A percentile compares a stretch with the other conserved stretches of the same genome.
Conservation (phyloP, 1,140 invertebrate genomes). For the Rhyacophila brunnea region DNA sequence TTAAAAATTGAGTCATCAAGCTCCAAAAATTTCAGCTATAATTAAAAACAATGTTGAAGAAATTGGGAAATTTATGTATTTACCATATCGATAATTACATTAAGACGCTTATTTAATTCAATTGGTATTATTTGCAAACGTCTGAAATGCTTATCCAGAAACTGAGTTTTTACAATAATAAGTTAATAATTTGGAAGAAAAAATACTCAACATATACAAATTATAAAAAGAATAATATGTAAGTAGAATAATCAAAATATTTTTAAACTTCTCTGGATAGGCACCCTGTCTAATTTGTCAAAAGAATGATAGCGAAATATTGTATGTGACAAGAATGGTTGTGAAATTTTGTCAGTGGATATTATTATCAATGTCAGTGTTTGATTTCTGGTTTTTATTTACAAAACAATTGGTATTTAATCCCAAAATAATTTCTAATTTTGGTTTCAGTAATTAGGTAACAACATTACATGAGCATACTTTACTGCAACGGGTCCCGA, state of each 20-base stretch:
- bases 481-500: no score
- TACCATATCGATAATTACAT: no score
- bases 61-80: no score
- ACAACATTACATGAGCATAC: no score
- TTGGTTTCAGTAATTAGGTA: no score
- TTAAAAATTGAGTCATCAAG: no score
- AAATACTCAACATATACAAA: background rate
- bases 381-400: background rate
- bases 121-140: slow-evolving; percentile 27
- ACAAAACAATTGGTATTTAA: background rate
- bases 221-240: background rate
- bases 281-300: slow-evolving; percentile 5
- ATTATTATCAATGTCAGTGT: slow-evolving; percentile 1
- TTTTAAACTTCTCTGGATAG: slow-evolving; percentile 4
- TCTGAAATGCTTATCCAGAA: slow-evolving; percentile 28
- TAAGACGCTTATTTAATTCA: slow-evolving; percentile 19
- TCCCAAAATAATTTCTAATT: background rate
- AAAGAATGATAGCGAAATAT: slow-evolving; percentile 12
- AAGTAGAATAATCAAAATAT: slow-evolving; percentile 5
- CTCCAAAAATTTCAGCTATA: no score
- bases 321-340: background rate
- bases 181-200: no score
- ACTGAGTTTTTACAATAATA: background rate
- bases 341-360: background rate
- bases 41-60: no score